Evolutionary conservation across 1,140 invertebrate genomes (phyloP), one percentile per base, ranked within the genome.

Genomic region (Cyphomyrmex costatus): DNA sequence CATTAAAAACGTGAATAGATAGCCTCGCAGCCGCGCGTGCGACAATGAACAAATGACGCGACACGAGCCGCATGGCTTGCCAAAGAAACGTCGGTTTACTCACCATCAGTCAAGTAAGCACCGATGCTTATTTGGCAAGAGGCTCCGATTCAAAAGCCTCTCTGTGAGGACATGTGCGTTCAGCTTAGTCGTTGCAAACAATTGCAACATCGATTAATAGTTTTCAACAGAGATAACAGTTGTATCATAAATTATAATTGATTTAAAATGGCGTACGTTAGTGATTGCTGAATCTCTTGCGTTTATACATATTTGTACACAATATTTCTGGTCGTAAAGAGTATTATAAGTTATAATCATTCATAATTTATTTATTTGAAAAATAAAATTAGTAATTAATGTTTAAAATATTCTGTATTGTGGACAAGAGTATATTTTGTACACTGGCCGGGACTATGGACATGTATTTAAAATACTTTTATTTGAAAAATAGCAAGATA

Each of bases 21-120:
- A 92, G 93, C 93, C 94, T 95, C 94, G 93, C 94, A 95, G 94
- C 93, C 94, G 93, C 93, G 94, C 93, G 95, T 95, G 94, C 94
- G 90, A 95, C 87, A 95, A 95, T 95, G 95, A 95, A 95, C 91
- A 95, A 95, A 95, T 95, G 94, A 95, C 94, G 90, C 95, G 93
- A 95, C 94, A 95, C 94, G 93, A 94, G 94, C 94, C 94, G 95
- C 95, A 95, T 95, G 94, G 94, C 94, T 93, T 95, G 94, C 94
- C 94, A 95, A 92, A 94, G 90, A 93, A 95, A 95, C 93, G 92
- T 94, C 94, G 93, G 93, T 90, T 82, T 53, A 92, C 88, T 93
- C 79, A 79, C 61, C 87, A 86, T 83, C 4, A 6, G 79, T 90
- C 10, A 53, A 58, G 70, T 85, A 86, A 92, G 79, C 86, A 92